These are phyloP conservation scores for Epinotia brunnichana DNA, from an alignment of 2,888 invertebrate genomes.

Conservation along the genomic window DNA sequence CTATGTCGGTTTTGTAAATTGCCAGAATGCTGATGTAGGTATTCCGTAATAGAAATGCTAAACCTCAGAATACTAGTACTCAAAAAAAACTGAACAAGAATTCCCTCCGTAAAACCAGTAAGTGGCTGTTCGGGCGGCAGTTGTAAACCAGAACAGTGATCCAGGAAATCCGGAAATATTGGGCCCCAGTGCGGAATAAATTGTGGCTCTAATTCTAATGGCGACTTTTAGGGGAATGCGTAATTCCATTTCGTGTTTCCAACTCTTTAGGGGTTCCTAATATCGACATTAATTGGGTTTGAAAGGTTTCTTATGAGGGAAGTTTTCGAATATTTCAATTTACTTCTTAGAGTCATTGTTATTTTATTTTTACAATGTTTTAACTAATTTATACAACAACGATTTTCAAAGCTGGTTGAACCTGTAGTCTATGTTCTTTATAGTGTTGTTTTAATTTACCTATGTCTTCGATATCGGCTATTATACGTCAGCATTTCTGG, in stretches of 20 bases:
- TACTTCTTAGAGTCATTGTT: conserved; percentile 50
- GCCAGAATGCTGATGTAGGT: background rate
- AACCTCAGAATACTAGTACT: background rate
- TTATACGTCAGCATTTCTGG: too few species aligned
- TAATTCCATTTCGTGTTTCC: conserved; percentile 81
- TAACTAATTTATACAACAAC: background rate
- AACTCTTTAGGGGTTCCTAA: conserved; percentile 78
- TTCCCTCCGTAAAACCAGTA: conserved; percentile 27
- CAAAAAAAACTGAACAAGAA: background rate
- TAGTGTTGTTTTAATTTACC: background rate
- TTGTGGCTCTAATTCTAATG: conserved; percentile 76
- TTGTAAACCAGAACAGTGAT: conserved; percentile 46
- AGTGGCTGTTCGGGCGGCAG: conserved; percentile 38
- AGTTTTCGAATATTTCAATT: conserved; percentile 64
- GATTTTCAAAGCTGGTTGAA: background rate
- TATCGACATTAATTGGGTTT: conserved; percentile 78
- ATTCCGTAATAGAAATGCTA: background rate
- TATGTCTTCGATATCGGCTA: background rate
- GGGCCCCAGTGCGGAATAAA: conserved; percentile 70
- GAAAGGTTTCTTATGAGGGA: conserved; percentile 74
- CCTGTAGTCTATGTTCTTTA: background rate
- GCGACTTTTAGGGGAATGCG: conserved; percentile 78
- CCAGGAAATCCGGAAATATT: conserved; percentile 59
- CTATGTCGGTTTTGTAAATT: background rate
- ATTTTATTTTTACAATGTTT: conserved; percentile 20